Conservation (phyloP, 2,888 invertebrate species). For the Sacculina carcini region DNA sequence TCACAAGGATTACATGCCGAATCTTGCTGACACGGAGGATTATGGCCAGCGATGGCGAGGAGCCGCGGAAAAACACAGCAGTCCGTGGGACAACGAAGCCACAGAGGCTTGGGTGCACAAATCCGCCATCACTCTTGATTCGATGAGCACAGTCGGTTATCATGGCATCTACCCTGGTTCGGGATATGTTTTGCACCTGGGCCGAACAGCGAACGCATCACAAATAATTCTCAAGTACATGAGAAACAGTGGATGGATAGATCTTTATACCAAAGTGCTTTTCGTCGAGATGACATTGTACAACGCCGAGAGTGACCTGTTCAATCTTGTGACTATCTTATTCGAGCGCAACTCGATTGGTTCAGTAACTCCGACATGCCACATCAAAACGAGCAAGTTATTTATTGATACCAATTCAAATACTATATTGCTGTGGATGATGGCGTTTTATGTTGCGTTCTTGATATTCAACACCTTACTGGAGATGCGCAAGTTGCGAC, state of each 20-base stretch:
- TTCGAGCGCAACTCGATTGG: constrained; percentile 2
- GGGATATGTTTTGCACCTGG: constrained; percentile 11
- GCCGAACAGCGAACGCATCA: constrained; percentile 9
- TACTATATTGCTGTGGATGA: background rate
- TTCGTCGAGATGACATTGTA: constrained; percentile 26
- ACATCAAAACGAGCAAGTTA: background rate
- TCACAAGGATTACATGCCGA: background rate
- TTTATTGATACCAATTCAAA: background rate
- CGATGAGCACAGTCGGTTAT: background rate
- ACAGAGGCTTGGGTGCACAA: background rate
- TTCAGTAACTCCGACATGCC: background rate
- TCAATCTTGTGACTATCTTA: constrained; percentile 8
- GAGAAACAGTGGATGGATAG: constrained; percentile 22
- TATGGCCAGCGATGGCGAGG: background rate
- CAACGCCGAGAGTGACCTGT: constrained; percentile 18
- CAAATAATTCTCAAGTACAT: constrained; percentile 14
- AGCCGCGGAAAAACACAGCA: background rate
- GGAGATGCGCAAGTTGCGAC: background rate
- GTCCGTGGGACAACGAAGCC: background rate
- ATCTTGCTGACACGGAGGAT: background rate
- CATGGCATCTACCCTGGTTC: constrained; percentile 8
- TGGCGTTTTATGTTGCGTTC: background rate
- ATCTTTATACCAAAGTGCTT: constrained; percentile 24
- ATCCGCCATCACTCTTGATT: background rate
- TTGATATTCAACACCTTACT: background rate